Conservation (phyloP, 2,797 vertebrate species). For the Myotis findleyi region DNA sequence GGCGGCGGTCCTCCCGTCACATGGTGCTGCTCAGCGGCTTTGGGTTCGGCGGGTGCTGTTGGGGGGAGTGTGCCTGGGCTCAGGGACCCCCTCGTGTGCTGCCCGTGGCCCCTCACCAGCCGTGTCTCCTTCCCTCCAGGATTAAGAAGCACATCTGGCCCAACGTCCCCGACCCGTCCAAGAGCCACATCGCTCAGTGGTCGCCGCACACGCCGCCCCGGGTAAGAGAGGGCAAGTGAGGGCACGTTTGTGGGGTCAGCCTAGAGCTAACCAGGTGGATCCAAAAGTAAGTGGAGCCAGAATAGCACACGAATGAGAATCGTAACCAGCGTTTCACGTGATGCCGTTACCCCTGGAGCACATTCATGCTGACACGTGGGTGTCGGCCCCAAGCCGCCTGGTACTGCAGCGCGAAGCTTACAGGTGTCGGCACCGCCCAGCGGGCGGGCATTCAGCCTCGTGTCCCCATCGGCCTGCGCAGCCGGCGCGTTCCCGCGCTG, state of each 20-base stretch:
- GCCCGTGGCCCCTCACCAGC: neutral
- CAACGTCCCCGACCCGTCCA: slow-evolving; percentile 95
- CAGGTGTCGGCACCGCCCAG: too few species aligned
- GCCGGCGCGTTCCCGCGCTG: neutral
- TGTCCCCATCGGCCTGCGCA: too few species aligned
- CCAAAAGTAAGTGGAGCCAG: neutral
- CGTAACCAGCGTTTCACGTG: neutral
- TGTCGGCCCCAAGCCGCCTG: too few species aligned
- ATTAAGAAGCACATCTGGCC: slow-evolving; percentile 97
- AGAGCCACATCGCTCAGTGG: slow-evolving; percentile 97
- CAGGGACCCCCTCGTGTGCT: too few species aligned
- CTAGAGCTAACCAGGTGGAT: neutral
- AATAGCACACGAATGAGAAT: neutral
- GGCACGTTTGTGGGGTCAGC: neutral
- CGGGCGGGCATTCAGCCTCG: too few species aligned
- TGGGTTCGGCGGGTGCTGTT: neutral
- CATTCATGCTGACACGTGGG: too few species aligned
- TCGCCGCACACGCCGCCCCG: slow-evolving; percentile 93
- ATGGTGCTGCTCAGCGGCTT: neutral
- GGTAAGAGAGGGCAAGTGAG: slow-evolving; percentile 85
- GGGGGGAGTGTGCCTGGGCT: too few species aligned
- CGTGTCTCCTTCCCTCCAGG: slow-evolving; percentile 84
- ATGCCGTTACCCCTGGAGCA: too few species aligned
- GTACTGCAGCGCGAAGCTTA: too few species aligned
- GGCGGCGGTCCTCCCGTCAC: too few species aligned